Conservation (phyloP, 2,797 vertebrate species). For the Strix occidentalis region DNA sequence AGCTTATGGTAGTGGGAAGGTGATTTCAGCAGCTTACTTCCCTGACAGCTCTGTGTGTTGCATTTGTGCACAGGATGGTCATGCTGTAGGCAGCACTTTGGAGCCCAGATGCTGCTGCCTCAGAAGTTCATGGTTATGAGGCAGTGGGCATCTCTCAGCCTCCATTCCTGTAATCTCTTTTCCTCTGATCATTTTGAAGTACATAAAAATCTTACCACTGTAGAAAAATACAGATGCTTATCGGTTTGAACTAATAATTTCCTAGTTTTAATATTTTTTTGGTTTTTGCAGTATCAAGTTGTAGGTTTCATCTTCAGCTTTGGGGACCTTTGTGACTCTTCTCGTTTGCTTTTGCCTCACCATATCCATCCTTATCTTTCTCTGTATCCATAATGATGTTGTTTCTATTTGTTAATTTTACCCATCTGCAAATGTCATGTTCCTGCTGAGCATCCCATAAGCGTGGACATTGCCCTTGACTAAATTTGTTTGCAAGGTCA, state of each 20-base stretch:
- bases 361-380: background rate
- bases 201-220: background rate
- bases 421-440: background rate
- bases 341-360: background rate
- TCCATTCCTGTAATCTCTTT: background rate
- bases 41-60: background rate
- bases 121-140: background rate
- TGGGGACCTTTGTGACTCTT: background rate
- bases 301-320: background rate
- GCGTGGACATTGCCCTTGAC: too few relatives aligned
- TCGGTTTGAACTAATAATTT: background rate
- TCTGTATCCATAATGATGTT: background rate
- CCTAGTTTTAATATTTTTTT: background rate
- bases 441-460: background rate
- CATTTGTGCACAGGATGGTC: background rate
- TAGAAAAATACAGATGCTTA: background rate
- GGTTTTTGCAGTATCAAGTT: background rate
- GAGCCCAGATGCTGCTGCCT: fast-evolving
- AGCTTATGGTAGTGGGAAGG: background rate
- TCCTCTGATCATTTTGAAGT: background rate
- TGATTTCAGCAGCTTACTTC: background rate
- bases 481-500: background rate
- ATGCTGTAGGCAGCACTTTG: background rate
- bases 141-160: background rate
- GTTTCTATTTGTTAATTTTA: background rate